Evolutionary conservation across 1,140 invertebrate genomes (phyloP), one percentile per base, ranked within the genome.

Genomic region (Agrypnia vestita): DNA sequence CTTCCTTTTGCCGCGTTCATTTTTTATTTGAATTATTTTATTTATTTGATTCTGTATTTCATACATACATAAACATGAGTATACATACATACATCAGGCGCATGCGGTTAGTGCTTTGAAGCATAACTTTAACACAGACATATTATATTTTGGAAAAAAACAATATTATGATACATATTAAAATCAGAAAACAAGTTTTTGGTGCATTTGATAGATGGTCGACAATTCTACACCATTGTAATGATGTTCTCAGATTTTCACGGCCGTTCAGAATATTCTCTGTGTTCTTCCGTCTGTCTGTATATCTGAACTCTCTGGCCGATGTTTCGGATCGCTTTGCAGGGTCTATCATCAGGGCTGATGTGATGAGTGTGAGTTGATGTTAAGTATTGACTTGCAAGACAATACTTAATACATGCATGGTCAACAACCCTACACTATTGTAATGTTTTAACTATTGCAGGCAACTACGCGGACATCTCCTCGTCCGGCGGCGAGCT

Each of bases 381-480:
- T n/a, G n/a, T n/a, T n/a, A n/a, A n/a, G n/a, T n/a, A n/a, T n/a
- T n/a, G n/a, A n/a, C n/a, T n/a, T n/a, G n/a, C n/a, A n/a, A n/a
- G n/a, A n/a, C n/a, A n/a, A n/a, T n/a, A n/a, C n/a, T n/a, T n/a
- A n/a, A n/a, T n/a, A n/a, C n/a, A n/a, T n/a, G n/a, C n/a, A n/a
- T n/a, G n/a, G n/a, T n/a, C n/a, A n/a, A n/a, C n/a, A n/a, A n/a
- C n/a, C n/a, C n/a, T n/a, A n/a, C n/a, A n/a, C n/a, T n/a, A n/a
- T n/a, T n/a, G n/a, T n/a, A n/a, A n/a, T n/a, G n/a, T n/a, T 3
- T 19, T 9, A 10, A 11, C 1, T 11, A 17, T 64, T 71, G 0
- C 46, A 71, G 67, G 67, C 12, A 71, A 71, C 15, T 71, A 71
- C 12, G 67, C 46, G 0, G 67, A 71, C 67, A 49, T 71, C 44